A percentile compares a stretch with the other conserved stretches of the same genome.
phyloP scores from a whole-genome alignment of 2,888 invertebrate species.

The Dynastes tityus region DNA sequence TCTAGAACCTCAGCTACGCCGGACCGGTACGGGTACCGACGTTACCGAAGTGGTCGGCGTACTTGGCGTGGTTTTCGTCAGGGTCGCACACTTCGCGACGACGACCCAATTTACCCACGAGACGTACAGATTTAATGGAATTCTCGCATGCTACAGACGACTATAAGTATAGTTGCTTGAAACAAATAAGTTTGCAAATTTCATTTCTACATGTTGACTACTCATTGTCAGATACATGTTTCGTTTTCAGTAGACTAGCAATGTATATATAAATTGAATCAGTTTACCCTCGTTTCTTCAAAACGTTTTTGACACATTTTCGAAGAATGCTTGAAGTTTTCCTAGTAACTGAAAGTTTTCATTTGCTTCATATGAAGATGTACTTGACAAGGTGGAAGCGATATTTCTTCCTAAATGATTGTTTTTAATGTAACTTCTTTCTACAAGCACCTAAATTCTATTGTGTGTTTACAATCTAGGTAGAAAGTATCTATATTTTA shows the following conservation, averaged over 20 bases:
- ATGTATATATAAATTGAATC: too few relatives aligned
- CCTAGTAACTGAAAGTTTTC: too few relatives aligned
- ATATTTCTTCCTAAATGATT: too few relatives aligned
- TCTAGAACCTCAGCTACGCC: background rate
- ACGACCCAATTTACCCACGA: conserved; percentile 38
- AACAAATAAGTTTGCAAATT: conserved; percentile 21
- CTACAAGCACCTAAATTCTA: too few relatives aligned
- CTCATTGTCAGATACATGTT: background rate
- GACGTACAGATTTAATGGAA: conserved; percentile 42
- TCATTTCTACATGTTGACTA: background rate
- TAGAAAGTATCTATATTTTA: too few relatives aligned
- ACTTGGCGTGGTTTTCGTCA: conserved; percentile 35
- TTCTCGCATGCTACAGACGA: conserved; percentile 31
- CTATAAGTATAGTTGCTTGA: background rate
- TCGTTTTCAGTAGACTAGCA: background rate
- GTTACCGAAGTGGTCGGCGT: conserved; percentile 33
- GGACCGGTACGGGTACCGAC: conserved; percentile 38
- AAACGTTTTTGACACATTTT: too few relatives aligned
- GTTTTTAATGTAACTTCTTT: too few relatives aligned
- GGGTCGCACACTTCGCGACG: conserved; percentile 27
- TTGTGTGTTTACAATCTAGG: too few relatives aligned
- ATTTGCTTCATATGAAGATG: too few relatives aligned
- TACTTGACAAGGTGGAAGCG: too few relatives aligned
- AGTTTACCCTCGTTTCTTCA: too few relatives aligned
- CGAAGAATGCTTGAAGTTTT: too few relatives aligned